Base-by-base conservation (phyloP, 2,888 invertebrate species). In the Cenopis cana region DNA sequence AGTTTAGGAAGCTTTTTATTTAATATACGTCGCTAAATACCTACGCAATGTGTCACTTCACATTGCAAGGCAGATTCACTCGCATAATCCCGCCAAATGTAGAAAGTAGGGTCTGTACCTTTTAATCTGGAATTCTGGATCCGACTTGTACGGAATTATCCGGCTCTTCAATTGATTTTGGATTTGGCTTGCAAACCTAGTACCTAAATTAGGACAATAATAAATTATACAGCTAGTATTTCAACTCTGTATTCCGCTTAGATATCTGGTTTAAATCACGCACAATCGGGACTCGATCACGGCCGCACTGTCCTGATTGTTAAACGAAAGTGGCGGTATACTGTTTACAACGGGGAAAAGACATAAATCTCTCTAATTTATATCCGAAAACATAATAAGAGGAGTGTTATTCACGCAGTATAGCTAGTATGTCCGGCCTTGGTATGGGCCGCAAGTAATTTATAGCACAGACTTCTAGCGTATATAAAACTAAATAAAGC, bases 401-500 rank as follows among this genome's bases (percentile, higher is more conserved):
- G 88, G 89, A 91, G 91, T 91, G 88, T 84, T 89, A 89, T 90
- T 88, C 89, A 89, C 84, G 81, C 79, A 81, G 82, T 84, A 82
- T 84, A 82, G 82, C 81, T 81, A 83, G 84, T 85, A 78, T 83
- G 88, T 88, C 88, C 86, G 81, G 82, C 79, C 84, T 77, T 74
- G 41, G 50, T 57, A 46, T 50, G 61, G 68, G 56, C 76, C 76
- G 61, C 76, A 76, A 76, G 84, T 91, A 88, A 93, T 93, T 93
- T 93, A 93, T 91, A 85, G 87, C 86, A 78, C 75, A 85, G 85
- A 86, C 86, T 87, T 85, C 82, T 84, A 84, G 81, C 85, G 84
- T 86, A 90, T 89, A 90, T 91, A 91, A 91, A 91, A 91, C 90
- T 91, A 91, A 93, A 92, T 92, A 93, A 91, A 91, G 84, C 86